Evolutionary conservation across 1,140 invertebrate genomes (phyloP), one percentile per base, ranked within the genome.

Genomic region (Radopholus similis): DNA sequence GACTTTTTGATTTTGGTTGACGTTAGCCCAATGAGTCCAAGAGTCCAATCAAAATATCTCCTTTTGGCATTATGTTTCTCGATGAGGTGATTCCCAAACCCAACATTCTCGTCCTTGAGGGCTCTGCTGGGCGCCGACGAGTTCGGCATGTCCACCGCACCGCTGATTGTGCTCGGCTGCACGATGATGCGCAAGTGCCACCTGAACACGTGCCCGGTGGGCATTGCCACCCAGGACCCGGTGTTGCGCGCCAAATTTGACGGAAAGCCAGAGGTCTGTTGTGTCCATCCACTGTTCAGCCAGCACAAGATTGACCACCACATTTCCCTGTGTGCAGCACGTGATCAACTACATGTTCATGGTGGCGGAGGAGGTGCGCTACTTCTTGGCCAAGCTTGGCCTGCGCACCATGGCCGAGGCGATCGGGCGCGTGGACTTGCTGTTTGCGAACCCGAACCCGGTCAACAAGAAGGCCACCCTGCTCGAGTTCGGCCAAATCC

Each of bases 161-260:
- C 95, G 0, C 85, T 99, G 42, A 97, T 99, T 83, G 92, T 91
- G 0, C 88, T 98, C 84, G 88, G 95, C 9, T 99, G 95, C 82
- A 99, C 94, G 6, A 97, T 98, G 95, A 98, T 98, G 95, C 87
- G 95, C 57, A 99, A 98, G 83, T 99, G 95, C 83, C 95, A 99
- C 84, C 86, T 99, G 64, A 99, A 99, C 84, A 98, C 95, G 28
- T 99, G 95, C 80, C 95, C 95, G 0, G 95, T 98, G 58, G 95
- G 95, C 68, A 91, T 98, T 77, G 95, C 95, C 2, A 99, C 95
- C 0, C 93, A 95, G 85, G 95, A 99, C 87, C 95, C 95, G 0
- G 87, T 89, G 15, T 84, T 99, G 21, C 86, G 95, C 26, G 92
- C 93, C 80, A 97, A 97, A 83, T 99, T 98, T 85, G 90, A 89